These are phyloP conservation scores for Mastacembelus armatus DNA, from an alignment of 2,797 vertebrate genomes.

Conservation along the genomic window DNA sequence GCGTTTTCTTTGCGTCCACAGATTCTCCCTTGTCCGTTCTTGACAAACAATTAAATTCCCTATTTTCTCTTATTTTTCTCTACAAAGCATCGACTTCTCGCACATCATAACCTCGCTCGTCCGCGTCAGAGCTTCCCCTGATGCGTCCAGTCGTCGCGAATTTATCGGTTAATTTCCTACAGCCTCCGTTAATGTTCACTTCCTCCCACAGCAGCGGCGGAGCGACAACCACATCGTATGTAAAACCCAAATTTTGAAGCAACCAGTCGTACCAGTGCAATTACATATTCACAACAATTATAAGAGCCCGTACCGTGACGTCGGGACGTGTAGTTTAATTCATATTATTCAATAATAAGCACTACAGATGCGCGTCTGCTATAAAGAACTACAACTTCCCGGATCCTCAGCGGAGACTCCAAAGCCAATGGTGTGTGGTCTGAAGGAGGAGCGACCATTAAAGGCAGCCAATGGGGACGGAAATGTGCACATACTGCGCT, in stretches of 20 bases:
- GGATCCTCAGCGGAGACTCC: constrained; percentile 54
- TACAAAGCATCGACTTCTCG: constrained; percentile 44
- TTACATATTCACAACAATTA: constrained; percentile 90
- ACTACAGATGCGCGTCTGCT: constrained; percentile 54
- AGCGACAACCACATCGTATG: constrained; percentile 68
- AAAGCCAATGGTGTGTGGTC: constrained; percentile 65
- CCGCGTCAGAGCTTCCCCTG: constrained; percentile 38
- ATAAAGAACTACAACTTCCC: constrained; percentile 86
- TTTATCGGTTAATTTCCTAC: constrained; percentile 55
- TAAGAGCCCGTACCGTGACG: constrained; percentile 54
- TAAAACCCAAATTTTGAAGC: constrained; percentile 90
- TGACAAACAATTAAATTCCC: constrained; percentile 31
- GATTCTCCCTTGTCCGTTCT: constrained; percentile 12
- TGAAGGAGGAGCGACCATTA: constrained; percentile 74
- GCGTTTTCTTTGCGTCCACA: constrained; percentile 38
- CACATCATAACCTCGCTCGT: constrained; percentile 48
- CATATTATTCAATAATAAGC: constrained; percentile 57
- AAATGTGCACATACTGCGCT: constrained; percentile 67
- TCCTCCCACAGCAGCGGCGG: constrained; percentile 43
- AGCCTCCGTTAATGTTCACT: constrained; percentile 52
- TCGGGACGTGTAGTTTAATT: constrained; percentile 88
- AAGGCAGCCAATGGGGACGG: constrained; percentile 82
- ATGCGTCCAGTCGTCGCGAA: constrained; percentile 56
- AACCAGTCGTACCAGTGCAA: constrained; percentile 89
- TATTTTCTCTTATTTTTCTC: constrained; percentile 27